Percentiles rank a stretch among this genome's conserved stretches.
Evolutionary conservation across 2,113 vertebrate species (phyloP).

Genomic region (Cyprinus carpio): DNA sequence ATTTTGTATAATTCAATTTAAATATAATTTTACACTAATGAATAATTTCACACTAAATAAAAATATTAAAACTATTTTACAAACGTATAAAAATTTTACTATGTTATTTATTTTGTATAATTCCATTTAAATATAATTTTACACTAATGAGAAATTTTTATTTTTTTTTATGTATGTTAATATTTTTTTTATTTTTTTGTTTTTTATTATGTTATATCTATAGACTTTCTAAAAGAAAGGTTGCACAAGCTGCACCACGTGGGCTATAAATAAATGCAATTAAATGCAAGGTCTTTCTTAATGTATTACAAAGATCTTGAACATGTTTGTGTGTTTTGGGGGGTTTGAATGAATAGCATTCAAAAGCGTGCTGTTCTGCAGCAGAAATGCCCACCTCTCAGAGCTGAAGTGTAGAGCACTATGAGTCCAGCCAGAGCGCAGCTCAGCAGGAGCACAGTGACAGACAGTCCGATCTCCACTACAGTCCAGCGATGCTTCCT

Average conservation of each 20-base stretch:
- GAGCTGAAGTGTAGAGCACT: conserved; percentile 84
- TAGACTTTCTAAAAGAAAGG: neutral
- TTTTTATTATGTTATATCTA: too few relatives aligned
- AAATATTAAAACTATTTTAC: too few relatives aligned
- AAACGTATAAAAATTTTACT: too few relatives aligned
- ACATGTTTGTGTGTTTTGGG: neutral
- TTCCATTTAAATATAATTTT: too few relatives aligned
- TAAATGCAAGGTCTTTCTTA: neutral
- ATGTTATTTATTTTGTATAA: too few relatives aligned
- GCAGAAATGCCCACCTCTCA: conserved; percentile 72
- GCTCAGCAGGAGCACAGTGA: conserved; percentile 84
- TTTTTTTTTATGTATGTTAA: too few relatives aligned
- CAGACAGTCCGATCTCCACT: conserved; percentile 80
- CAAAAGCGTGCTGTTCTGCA: neutral
- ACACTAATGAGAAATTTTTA: too few relatives aligned
- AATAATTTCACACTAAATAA: too few relatives aligned
- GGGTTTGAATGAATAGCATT: too few relatives aligned
- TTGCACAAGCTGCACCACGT: neutral
- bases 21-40: too few relatives aligned
- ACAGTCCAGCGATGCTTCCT: conserved; percentile 79
- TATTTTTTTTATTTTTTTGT: too few relatives aligned
- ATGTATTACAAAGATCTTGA: neutral
- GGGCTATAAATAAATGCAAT: neutral
- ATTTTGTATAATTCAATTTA: too few relatives aligned
- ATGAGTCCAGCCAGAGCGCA: conserved; percentile 84